Percentiles rank a stretch among this genome's conserved stretches.
phyloP scores from a whole-genome alignment of 2,888 invertebrate genomes.

The Nomada fabriciana region DNA sequence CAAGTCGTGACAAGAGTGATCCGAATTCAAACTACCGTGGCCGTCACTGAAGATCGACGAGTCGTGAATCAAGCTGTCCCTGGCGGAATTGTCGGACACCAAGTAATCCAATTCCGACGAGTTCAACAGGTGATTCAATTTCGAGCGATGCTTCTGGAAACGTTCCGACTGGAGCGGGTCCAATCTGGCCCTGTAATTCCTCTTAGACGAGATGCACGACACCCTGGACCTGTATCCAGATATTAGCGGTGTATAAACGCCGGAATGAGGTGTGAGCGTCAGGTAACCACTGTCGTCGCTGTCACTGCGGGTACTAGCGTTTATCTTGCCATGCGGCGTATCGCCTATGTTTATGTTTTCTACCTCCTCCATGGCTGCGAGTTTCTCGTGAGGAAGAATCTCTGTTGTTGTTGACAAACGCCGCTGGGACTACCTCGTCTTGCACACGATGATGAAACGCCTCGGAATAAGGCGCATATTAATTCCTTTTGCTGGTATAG shows the following conservation, averaged over 20 bases:
- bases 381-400: background rate
- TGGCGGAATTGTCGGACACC: conserved; percentile 57
- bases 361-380: conserved; percentile 56
- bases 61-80: conserved; percentile 23
- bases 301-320: conserved; percentile 57
- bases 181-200: conserved; percentile 58
- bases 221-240: conserved; percentile 60
- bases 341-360: conserved; percentile 62
- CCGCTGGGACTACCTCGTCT: conserved; percentile 42
- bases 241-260: conserved; percentile 60
- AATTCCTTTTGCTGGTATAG: background rate
- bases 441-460: background rate
- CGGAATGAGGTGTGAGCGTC: conserved; percentile 74
- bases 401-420: background rate
- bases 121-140: conserved; percentile 63
- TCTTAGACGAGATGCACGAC: conserved; percentile 45
- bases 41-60: conserved; percentile 33
- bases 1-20: conserved; percentile 29
- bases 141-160: conserved; percentile 63
- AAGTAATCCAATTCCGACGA: conserved; percentile 64
- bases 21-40: conserved; percentile 22
- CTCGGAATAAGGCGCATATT: conserved; percentile 34
- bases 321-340: conserved; percentile 65
- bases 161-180: conserved; percentile 71
- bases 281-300: conserved; percentile 77